A percentile compares a stretch with the other conserved stretches of the same genome.
Conservation (phyloP, 2,888 invertebrate species). For the Drosophila pseudotalamancana region DNA sequence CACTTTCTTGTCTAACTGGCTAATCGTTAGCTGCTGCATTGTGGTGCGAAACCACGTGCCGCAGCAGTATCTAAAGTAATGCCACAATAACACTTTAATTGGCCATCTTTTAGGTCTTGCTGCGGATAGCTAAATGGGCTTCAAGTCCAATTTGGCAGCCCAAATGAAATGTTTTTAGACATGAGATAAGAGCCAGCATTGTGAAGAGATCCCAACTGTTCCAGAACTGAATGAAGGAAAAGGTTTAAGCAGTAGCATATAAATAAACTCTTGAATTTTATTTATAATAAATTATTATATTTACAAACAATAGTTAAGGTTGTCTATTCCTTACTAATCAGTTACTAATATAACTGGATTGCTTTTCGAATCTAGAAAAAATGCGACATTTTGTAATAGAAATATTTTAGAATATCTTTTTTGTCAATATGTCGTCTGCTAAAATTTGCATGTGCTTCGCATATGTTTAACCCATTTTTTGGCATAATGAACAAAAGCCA, state of each 20-base stretch:
- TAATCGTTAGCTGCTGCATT: slow-evolving; percentile 46
- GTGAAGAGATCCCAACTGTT: too few species aligned
- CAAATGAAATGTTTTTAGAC: too few species aligned
- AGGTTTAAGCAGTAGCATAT: too few species aligned
- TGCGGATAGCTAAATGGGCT: slow-evolving; percentile 7
- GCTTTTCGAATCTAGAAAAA: background rate
- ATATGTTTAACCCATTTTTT: slow-evolving; percentile 70
- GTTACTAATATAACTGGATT: too few species aligned
- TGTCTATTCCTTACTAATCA: too few species aligned
- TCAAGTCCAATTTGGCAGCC: too few species aligned
- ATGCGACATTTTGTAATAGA: background rate
- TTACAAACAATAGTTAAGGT: too few species aligned
- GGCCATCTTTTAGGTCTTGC: slow-evolving; percentile 22
- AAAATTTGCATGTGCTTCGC: slow-evolving; percentile 50
- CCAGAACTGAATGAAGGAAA: too few species aligned
- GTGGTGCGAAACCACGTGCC: slow-evolving; percentile 52
- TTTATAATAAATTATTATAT: too few species aligned
- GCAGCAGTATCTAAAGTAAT: slow-evolving; percentile 21
- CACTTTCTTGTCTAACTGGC: slow-evolving; percentile 55
- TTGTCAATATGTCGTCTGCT: background rate
- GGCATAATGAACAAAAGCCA: slow-evolving; percentile 65
- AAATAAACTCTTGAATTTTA: too few species aligned
- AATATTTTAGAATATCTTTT: slow-evolving; percentile 1
- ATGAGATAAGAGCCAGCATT: too few species aligned
- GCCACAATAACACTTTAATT: slow-evolving; percentile 60